Evolutionary conservation across 2,113 vertebrate genomes (phyloP), one percentile per base, ranked within the genome.

Genomic region (Cinclus cinclus): DNA sequence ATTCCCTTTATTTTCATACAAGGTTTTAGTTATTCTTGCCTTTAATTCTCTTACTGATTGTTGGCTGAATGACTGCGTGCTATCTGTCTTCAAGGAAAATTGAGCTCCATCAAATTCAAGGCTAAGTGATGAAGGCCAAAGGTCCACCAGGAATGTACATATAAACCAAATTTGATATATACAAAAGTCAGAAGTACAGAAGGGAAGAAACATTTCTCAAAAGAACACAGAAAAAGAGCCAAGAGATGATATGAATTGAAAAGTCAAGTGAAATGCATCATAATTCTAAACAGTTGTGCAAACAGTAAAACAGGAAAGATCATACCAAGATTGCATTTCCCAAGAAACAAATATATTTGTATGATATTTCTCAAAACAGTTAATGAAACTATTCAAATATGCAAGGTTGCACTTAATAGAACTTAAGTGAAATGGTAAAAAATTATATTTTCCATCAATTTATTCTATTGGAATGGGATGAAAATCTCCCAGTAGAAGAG

Each of bases 121-220:
- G n/a, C 16, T 42, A 28, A 31, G 15, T 46, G 25, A 37, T 41
- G 13, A 73, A 89, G 15, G 22, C 7, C 0, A 5, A 33, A 44
- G 7, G 16, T 69, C 35, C 5, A 15, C 30, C 8, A 71, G 31
- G 41, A 83, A 23, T 15, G 7, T 53, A 50, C 20, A 7, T 4
- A 37, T 10, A 73, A 49, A 27, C 20, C 41, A 18, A 60, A n/a
- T 53, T 68, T 0, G 0, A 17, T 18, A 11, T 7, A n/a, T 25
- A 9, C 9, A 30, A 39, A 37, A 47, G 10, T 42, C 35, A 60
- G 33, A 68, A 33, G 15, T 33, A 11, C 11, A 27, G n/a, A 73
- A 59, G 17, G 5, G 4, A 70, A 82, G 27, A 28, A 4, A 15
- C 1, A 4, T 82, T 59, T 41, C 21, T 77, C 7, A 56, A 31